Base-by-base conservation (phyloP, 2,888 invertebrate genomes). In the Halocaridina rubra region DNA sequence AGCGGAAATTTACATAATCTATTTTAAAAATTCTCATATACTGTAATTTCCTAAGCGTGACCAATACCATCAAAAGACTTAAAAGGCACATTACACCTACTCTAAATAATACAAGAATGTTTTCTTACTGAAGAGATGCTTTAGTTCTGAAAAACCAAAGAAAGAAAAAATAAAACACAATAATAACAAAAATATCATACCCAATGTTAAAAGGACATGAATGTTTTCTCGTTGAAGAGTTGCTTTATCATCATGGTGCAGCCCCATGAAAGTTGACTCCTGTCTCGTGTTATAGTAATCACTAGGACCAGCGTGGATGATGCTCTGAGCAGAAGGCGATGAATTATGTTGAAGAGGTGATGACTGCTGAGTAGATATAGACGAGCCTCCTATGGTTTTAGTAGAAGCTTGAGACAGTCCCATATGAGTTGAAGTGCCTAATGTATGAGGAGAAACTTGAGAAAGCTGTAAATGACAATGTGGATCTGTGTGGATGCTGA, bases 321-420 rank as follows among this genome's bases (percentile, higher is more conserved):
- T 72, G 33, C 85, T 75, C 71, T 81, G 80, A 19, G 81, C 72
- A 22, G 78, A 85, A 10, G 72, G 81, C 32, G 72, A 72, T 24
- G 82, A 84, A 69, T 75, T 77, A 5, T 77, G 78, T 7, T 84
- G 82, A 8, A 72, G 72, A 2, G 82, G 82, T 0, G 82, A 84
- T 5, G 82, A 84, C 59, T 77, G 77, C 19, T 77, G 78, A 22
- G 82, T 84, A 22, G 82, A 84, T 16, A 57, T 71, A 2, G 82
- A 84, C 4, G 82, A 84, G 2, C 82, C 82, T 7, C 82, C 82
- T 1, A 84, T 30, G 16, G 82, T 84, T 22, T 61, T 77, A 22
- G 82, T 84, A 22, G 82, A 84, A 19, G 82, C 82, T 30, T 84
- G 82, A 1, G 82, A 84, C 22, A 72, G 82, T 1, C 82, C 82